A percentile compares a stretch with the other conserved stretches of the same genome.
phyloP scores from a whole-genome alignment of 2,113 vertebrate species.

The Herpetotheres cachinnans region DNA sequence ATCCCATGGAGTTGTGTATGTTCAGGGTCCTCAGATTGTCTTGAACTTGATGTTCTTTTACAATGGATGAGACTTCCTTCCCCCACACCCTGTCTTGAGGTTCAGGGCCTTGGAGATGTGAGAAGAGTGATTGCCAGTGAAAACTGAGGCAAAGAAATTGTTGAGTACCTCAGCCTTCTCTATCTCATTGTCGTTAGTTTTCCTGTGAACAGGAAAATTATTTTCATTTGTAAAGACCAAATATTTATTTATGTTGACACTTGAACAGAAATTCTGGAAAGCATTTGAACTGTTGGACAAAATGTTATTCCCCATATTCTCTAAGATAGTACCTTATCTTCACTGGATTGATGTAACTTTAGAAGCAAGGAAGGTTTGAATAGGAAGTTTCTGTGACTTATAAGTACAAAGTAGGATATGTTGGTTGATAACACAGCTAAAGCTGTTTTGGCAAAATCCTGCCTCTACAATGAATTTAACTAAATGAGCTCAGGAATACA shows the following conservation, averaged over 20 bases:
- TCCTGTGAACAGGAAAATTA: neutral
- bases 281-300: neutral
- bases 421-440: neutral
- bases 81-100: neutral
- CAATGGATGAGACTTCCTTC: neutral
- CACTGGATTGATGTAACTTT: neutral
- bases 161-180: neutral
- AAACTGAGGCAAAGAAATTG: neutral
- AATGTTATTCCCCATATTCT: neutral
- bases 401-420: neutral
- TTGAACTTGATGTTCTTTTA: neutral
- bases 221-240: neutral
- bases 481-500: neutral
- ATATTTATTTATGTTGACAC: neutral
- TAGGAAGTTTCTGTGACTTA: fast-evolving
- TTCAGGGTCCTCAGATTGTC: neutral
- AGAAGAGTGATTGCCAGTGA: neutral
- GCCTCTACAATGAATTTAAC: neutral
- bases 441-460: neutral
- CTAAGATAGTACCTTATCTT: neutral
- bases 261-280: neutral
- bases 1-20: neutral
- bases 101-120: neutral
- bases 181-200: neutral
- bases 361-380: neutral